phyloP scores from a whole-genome alignment of 2,113 vertebrate genomes.

The Pelecanus crispus region DNA sequence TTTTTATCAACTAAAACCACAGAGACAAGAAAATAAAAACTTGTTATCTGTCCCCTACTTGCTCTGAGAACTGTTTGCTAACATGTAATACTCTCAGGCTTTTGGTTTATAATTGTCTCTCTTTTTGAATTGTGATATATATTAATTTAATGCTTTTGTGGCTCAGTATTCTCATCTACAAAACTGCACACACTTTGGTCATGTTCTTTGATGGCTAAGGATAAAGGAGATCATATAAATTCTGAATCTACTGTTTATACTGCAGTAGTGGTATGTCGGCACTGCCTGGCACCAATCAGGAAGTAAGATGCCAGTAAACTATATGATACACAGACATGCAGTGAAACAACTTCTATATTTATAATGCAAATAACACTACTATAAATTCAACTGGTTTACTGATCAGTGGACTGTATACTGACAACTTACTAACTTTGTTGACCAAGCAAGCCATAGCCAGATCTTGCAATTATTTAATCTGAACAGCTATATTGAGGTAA shows the following conservation, averaged over 20 bases:
- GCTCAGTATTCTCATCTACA: not conserved
- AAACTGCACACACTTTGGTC: not conserved
- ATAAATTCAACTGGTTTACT: not conserved
- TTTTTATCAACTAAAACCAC: not conserved
- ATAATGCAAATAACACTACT: not conserved
- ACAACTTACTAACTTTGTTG: not conserved
- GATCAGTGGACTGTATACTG: not conserved
- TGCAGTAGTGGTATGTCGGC: not conserved
- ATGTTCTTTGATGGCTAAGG: not conserved
- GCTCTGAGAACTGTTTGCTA: not conserved
- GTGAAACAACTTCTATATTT: not conserved
- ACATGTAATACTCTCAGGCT: not conserved
- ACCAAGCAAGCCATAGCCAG: not conserved
- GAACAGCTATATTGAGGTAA: not conserved
- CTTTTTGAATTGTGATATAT: not conserved
- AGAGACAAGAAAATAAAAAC: not conserved
- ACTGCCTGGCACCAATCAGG: not conserved
- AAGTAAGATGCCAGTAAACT: not conserved
- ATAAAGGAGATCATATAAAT: not conserved
- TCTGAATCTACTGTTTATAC: not conserved
- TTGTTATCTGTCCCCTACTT: not conserved
- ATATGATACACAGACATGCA: accelerated
- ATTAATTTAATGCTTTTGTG: not conserved
- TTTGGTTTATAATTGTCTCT: not conserved
- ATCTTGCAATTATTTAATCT: not conserved